Conservation (phyloP, 2,888 invertebrate species). For the Cyclophora albipunctata region DNA sequence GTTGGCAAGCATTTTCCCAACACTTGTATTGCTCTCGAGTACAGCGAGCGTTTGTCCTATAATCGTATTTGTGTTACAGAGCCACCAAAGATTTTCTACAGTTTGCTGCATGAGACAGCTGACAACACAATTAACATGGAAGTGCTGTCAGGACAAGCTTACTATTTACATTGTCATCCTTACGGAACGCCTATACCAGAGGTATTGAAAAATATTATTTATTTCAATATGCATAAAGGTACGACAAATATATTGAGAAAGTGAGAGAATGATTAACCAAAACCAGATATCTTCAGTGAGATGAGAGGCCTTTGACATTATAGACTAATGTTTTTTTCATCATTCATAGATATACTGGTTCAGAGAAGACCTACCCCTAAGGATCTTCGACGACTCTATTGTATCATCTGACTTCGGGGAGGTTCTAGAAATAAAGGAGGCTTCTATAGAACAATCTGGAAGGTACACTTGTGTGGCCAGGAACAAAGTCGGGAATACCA, state of each 20-base stretch:
- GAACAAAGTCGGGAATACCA: conserved; percentile 69
- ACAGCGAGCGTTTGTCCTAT: no score
- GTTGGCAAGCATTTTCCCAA: no score
- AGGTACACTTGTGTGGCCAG: conserved; percentile 77
- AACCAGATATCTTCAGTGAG: no score
- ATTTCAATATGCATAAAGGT: no score
- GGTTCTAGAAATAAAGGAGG: conserved; percentile 42
- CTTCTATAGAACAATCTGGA: conserved; percentile 52
- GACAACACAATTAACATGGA: conserved; percentile 36
- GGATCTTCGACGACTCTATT: conserved; percentile 67
- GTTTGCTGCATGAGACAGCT: conserved; percentile 30
- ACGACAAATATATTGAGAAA: no score
- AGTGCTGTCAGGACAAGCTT: conserved; percentile 57
- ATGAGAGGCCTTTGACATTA: no score
- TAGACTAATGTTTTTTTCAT: not conserved
- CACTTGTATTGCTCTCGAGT: no score
- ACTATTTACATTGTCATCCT: conserved; percentile 72
- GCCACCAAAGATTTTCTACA: conserved; percentile 56
- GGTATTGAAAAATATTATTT: conserved; percentile 27
- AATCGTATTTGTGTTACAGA: conserved; percentile 36
- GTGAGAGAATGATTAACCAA: no score
- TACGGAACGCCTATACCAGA: conserved; percentile 75
- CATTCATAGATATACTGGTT: conserved; percentile 61
- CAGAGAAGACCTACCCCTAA: conserved; percentile 58
- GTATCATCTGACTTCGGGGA: conserved; percentile 53